Conservation (phyloP, 2,888 invertebrate genomes). For the Heliconius hortense region DNA sequence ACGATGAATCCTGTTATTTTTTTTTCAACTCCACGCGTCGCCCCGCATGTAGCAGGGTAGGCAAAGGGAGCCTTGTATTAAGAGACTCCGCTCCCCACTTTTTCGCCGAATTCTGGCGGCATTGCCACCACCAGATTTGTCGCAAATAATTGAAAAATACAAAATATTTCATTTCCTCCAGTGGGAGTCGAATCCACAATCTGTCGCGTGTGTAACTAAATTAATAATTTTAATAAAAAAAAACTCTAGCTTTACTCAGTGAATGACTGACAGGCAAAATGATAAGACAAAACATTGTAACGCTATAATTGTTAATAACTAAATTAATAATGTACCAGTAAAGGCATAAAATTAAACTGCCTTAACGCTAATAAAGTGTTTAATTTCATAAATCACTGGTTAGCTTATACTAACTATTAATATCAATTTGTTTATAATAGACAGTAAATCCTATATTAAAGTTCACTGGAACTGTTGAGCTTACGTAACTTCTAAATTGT, state of each 20-base stretch:
- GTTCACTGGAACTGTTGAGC: constrained; percentile 35
- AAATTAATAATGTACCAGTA: neutral
- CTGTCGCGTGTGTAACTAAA: no score
- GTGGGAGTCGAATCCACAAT: no score
- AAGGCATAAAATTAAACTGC: constrained; percentile 3
- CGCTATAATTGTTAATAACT: neutral
- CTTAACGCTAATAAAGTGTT: constrained; percentile 16
- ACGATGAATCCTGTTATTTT: no score
- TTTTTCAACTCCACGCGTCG: no score
- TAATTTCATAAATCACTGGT: constrained; percentile 23
- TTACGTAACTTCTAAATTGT: constrained; percentile 33
- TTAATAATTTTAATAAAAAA: neutral
- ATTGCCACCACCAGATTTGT: no score
- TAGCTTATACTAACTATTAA: constrained; percentile 9
- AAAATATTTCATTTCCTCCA: no score
- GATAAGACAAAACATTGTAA: neutral
- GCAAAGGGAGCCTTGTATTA: no score
- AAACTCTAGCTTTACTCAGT: neutral
- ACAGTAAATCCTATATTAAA: constrained; percentile 29
- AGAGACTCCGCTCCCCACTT: no score
- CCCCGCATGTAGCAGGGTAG: no score
- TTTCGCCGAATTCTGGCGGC: no score
- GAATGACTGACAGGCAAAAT: neutral
- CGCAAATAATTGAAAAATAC: no score
- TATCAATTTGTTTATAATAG: constrained; percentile 27